Base-by-base conservation (phyloP, 2,113 vertebrate species). In the Cyanoramphus novaezelandiae region DNA sequence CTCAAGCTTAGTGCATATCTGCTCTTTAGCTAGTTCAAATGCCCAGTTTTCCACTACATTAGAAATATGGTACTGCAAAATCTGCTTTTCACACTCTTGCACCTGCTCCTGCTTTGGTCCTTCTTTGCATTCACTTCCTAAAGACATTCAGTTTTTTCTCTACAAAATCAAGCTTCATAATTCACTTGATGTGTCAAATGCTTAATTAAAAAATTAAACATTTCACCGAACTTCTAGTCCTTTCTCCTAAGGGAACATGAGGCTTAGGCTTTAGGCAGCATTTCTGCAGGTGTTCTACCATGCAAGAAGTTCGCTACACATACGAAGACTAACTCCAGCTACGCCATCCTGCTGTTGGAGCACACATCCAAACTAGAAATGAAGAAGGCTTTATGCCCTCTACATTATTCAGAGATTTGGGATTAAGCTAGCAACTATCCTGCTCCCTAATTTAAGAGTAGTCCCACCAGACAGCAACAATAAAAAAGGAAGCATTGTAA, bases 31-130 rank as follows among this genome's bases (percentile, higher is more conserved):
- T 74, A n/a, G 41, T 86, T 83, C 53, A 77, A 88, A 83, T 69
- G 69, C 27, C 63, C 70, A 25, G 6, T 85, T 88, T 90, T 81
- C 64, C 37, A 84, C 31, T 49, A 46, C 17, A 28, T 71, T 62
- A 85, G 70, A 90, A 94, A 91, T 11, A 20, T 4, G 14, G 69
- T 87, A 63, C 53, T 82, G 44, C 70, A 27, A 91, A 62, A 46
- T 63, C 63, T 88, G 37, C 64, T 87, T 80, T 63, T 88, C 53
- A 79, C 4, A 2, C 35, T 77, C 64, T 35, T 65, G 47, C 41
- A 91, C 70, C 44, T 88, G 74, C 52, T 83, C 60, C 46, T 90
- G 70, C n/a, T 89, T 82, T 80, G 49, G 39, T 88, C 27, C 29
- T 70, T 46, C 3, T 7, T 87, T 79, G 39, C 44, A 57, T n/a